A percentile compares a stretch with the other conserved stretches of the same genome.
Evolutionary conservation across 1,140 invertebrate genomes (phyloP).

Genomic region (Bursaphelenchus mucronatus): DNA sequence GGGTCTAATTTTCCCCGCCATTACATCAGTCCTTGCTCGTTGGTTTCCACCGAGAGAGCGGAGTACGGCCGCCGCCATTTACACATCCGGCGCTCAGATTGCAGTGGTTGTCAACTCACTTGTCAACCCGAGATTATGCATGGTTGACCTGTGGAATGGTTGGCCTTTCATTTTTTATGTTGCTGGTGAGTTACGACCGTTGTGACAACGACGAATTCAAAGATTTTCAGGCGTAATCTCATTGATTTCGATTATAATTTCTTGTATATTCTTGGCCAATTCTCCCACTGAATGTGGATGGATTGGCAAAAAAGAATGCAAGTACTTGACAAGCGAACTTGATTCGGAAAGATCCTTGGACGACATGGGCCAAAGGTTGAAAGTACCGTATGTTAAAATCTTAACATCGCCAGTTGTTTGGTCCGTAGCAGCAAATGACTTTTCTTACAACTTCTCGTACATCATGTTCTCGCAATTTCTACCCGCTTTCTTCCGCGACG

Average conservation of each 20-base stretch:
- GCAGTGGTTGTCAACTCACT: slow-evolving; percentile 2
- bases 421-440: too few relatives aligned
- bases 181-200: slow-evolving; percentile 11
- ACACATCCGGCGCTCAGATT: slow-evolving; percentile 19
- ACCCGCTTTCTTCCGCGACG: slow-evolving; percentile 15
- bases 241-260: background rate
- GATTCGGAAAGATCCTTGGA: too few relatives aligned
- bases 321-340: background rate
- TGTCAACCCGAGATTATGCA: slow-evolving; percentile 10
- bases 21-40: slow-evolving; percentile 1
- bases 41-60: background rate
- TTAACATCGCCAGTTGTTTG: too few relatives aligned
- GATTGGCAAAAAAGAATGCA: slow-evolving; percentile 1
- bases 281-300: background rate
- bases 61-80: slow-evolving; percentile 16
- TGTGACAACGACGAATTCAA: background rate
- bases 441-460: too few relatives aligned
- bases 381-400: too few relatives aligned
- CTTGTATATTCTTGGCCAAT: slow-evolving; percentile 2
- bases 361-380: too few relatives aligned
- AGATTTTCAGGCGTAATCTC: slow-evolving; percentile 1
- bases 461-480: slow-evolving; percentile 8
- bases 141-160: slow-evolving; percentile 9
- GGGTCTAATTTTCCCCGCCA: slow-evolving; percentile 7
- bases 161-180: slow-evolving; percentile 24